Evolutionary conservation across 2,113 vertebrate genomes (phyloP), one percentile per base, ranked within the genome.

Genomic region (Eurystomus gularis): DNA sequence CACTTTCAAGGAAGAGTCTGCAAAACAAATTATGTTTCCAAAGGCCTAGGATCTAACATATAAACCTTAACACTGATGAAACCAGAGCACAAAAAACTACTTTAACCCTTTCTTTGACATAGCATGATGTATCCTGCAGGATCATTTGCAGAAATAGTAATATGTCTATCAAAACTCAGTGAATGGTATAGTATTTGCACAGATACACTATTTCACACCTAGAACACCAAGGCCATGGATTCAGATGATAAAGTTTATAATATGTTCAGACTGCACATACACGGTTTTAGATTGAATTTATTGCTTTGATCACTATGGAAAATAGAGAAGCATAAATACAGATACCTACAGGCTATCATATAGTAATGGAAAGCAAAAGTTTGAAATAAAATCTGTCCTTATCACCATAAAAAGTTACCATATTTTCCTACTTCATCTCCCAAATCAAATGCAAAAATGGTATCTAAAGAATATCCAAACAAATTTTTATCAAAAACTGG

Each of bases 11-110:
- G 7, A 89, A 46, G 65, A 66, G 16, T 37, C 51, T 82, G 28
- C 44, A 91, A 94, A 93, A 69, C 12, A 92, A 90, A 76, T 77
- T 48, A 72, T 23, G 37, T 83, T 93, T 76, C 46, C 42, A 52
- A 61, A 69, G 29, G 20, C 55, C 29, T 61, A 78, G 25, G 5
- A 65, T 49, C 37, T 93, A 82, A 71, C 11, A 46, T 2, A 46
- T 20, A 51, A 82, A 89, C 42, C 62, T 60, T n/a, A 69, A 58
- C 15, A 14, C 6, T 37, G 26, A 83, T 25, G 24, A 90, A 91
- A 82, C 7, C 16, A 70, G n/a, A 87, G 17, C 23, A 76, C 9
- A 8, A 64, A 75, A 49, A 25, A 4, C 16, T 49, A 54, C 39
- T 90, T 94, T 66, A 90, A 92, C 13, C 17, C 14, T n/a, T 72